A percentile compares a stretch with the other conserved stretches of the same genome.
Evolutionary conservation across 2,113 vertebrate genomes (phyloP).

Genomic region (Trogon surrucura): DNA sequence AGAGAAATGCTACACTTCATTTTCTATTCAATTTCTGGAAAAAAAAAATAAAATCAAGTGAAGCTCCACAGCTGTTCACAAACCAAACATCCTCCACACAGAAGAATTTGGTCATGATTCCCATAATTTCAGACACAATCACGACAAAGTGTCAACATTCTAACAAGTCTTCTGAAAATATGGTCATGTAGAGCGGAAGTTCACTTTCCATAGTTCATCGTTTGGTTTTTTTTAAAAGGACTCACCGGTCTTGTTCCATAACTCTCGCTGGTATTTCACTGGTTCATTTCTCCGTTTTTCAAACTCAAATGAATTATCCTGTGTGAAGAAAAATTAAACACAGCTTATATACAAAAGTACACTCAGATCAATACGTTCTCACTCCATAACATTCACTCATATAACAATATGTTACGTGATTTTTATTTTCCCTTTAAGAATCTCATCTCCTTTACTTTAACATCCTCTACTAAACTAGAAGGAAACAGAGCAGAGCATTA

Average conservation of each 20-base stretch:
- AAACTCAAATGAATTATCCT: conserved; percentile 98
- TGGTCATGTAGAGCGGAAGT: not conserved
- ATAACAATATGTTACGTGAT: accelerated
- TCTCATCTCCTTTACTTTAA: not conserved
- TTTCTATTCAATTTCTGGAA: not conserved
- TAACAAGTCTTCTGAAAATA: not conserved
- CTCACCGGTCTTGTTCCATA: conserved; percentile 95
- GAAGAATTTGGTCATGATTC: not conserved
- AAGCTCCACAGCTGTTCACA: not conserved
- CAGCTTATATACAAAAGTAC: not conserved
- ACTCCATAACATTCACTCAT: not conserved
- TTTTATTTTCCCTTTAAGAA: not conserved
- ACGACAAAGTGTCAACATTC: not conserved
- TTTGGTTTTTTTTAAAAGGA: not conserved
- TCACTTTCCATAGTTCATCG: not conserved
- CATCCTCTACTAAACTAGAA: not conserved
- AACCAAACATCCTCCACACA: not conserved
- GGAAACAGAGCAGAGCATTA: not conserved
- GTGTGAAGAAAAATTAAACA: conserved; percentile 16
- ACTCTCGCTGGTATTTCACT: conserved; percentile 90
- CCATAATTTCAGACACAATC: not conserved
- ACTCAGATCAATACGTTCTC: not conserved
- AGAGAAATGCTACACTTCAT: not conserved
- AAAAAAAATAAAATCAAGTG: not conserved
- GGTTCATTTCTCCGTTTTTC: conserved; percentile 95